Evolutionary conservation across 2,113 vertebrate genomes (phyloP), one percentile per base, ranked within the genome.

Genomic region (Lepus europaeus): DNA sequence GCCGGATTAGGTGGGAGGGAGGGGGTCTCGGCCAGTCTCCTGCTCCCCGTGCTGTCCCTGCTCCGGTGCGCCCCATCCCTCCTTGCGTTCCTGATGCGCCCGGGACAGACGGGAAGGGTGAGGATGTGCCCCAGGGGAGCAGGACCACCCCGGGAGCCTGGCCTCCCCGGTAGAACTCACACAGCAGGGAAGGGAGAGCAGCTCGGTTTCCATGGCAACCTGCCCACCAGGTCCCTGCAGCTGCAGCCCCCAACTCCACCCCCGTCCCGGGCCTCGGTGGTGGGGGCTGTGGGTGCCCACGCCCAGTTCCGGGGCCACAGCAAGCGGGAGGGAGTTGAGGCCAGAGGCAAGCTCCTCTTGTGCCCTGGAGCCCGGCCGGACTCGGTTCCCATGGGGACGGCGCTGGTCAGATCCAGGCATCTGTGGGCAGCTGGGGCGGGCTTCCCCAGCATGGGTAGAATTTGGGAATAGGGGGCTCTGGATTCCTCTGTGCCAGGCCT

Each of bases 301-400:
- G 4, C 88, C 2, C 23, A 45, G 72, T 69, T 69, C 66, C 31
- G 23, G 73, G 85, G 80, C 59, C 39, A 2, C 12, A 22, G 83
- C 31, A 63, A 56, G 85, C 2, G 9, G 89, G 72, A 94, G 84
- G 59, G 29, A 79, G 92, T 94, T 85, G 85, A 72, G 39, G 68
- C 76, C 56, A 0, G 1, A 95, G 89, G 63, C 96, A 78, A 51
- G 85, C 81, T 90, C 49, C 83, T 96, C 39, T 2, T 94, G 69
- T 1, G 64, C 76, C 85, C 45, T 79, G 85, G 68, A 92, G 82
- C 27, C 78, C 51, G 56, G 85, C 85, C 88, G 36, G 92, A 51
- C 83, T 8, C 0, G 8, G 97, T 96, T 97, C 96, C 97, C 96
- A 97, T 96, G 96, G 97, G 96, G 96, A 97, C 33, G 61, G 94